These are phyloP conservation scores for Pseudomyrmex flavicornis DNA, from an alignment of 1,140 invertebrate species.

Conservation along the genomic window DNA sequence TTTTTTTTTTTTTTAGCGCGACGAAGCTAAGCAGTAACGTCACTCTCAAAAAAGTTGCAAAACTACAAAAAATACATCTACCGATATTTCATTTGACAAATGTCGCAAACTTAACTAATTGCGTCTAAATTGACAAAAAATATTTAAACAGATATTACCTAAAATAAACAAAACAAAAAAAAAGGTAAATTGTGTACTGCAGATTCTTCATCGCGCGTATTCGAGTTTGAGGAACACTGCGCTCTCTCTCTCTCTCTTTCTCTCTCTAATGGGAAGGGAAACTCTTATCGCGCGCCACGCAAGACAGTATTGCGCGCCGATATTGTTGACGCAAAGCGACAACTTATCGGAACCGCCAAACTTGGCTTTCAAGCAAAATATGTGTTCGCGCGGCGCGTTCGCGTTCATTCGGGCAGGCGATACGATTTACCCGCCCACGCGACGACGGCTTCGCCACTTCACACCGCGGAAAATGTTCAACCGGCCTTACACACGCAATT, in stretches of 20 bases:
- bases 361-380: slow-evolving; percentile 42
- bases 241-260: not conserved
- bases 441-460: not conserved
- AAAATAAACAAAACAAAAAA: no score
- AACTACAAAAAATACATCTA: not conserved
- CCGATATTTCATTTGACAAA: not conserved
- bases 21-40: not conserved
- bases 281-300: slow-evolving; percentile 34
- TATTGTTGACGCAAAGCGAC: slow-evolving; percentile 50
- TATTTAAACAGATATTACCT: no score
- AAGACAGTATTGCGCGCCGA: slow-evolving; percentile 42
- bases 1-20: not conserved
- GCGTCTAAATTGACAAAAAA: no score
- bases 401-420: slow-evolving; percentile 9
- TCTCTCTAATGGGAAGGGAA: slow-evolving; percentile 4
- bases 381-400: not conserved
- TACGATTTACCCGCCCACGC: slow-evolving; percentile 42
- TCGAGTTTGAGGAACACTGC: slow-evolving; percentile 8
- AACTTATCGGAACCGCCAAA: slow-evolving; percentile 40
- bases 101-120: no score
- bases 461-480: slow-evolving; percentile 26
- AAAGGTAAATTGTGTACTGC: no score
- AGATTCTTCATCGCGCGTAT: not conserved
- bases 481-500: slow-evolving; percentile 18
- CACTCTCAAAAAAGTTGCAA: not conserved